Evolutionary conservation across 1,140 invertebrate species (phyloP).

Genomic region (Mycetomoellerius zeteki): DNA sequence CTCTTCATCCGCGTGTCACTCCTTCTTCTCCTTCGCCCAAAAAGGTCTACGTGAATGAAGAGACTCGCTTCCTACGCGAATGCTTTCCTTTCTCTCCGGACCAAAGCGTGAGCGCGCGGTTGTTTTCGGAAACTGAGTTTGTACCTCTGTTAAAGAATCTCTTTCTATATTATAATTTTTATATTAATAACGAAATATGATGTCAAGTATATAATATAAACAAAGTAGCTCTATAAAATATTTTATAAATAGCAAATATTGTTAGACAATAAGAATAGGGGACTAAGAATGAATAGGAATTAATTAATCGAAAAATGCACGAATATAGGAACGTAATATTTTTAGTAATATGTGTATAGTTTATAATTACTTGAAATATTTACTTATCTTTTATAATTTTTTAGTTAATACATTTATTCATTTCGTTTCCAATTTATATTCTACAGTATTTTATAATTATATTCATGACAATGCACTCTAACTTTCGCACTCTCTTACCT

Average conservation of each 20-base stretch:
- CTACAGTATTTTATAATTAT: neutral
- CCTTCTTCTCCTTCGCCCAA: conserved; percentile 42
- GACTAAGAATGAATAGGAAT: neutral
- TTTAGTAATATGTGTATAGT: neutral
- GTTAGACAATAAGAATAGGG: neutral
- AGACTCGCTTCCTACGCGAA: conserved; percentile 42
- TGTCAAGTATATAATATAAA: neutral
- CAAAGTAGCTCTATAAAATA: neutral
- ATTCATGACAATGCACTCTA: neutral
- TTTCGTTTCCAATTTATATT: neutral
- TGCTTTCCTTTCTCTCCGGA: conserved; percentile 1
- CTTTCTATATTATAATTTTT: neutral
- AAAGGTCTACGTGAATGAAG: conserved; percentile 55
- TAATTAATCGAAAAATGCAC: neutral
- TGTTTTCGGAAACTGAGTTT: neutral
- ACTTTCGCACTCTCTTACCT: neutral
- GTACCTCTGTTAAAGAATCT: neutral
- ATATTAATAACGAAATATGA: neutral
- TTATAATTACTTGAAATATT: neutral
- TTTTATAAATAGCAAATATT: neutral
- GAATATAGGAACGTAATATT: neutral
- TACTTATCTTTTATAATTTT: neutral
- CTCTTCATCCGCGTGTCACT: conserved; percentile 7
- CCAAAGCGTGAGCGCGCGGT: neutral
- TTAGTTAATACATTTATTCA: neutral